Conservation (phyloP, 1,140 invertebrate genomes). For the Pararge aegeria region DNA sequence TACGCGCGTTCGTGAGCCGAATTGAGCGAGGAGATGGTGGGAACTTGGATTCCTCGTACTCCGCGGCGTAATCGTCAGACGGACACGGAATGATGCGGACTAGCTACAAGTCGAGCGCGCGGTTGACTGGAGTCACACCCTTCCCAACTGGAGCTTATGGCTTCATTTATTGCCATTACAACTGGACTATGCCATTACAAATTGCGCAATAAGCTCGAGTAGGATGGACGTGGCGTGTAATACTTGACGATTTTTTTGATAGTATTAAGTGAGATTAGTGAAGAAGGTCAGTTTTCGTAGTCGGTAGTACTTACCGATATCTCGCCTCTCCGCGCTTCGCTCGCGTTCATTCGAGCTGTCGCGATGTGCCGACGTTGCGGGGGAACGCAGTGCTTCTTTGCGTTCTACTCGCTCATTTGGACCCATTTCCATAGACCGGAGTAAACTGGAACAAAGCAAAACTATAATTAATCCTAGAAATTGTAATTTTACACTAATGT, state of each 20-base stretch:
- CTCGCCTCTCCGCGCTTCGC: constrained; percentile 67
- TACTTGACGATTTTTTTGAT: constrained; percentile 8
- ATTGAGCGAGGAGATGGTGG: constrained; percentile 45
- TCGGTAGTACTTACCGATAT: constrained; percentile 70
- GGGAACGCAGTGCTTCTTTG: constrained; percentile 63
- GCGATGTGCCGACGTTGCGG: constrained; percentile 78
- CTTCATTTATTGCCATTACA: constrained; percentile 7
- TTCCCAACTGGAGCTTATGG: constrained; percentile 31
- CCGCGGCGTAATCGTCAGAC: constrained; percentile 47
- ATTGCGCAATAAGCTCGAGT: constrained; percentile 28
- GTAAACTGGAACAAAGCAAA: constrained; percentile 81
- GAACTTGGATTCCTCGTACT: constrained; percentile 56
- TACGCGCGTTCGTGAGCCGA: constrained; percentile 62
- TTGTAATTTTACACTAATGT: neutral
- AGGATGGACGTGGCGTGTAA: constrained; percentile 13
- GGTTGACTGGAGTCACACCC: constrained; percentile 24
- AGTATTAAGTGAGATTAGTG: constrained; percentile 1
- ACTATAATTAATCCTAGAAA: neutral
- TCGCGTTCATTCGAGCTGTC: constrained; percentile 66
- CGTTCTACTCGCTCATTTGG: constrained; percentile 78
- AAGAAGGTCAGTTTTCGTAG: neutral
- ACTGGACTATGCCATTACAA: constrained; percentile 15
- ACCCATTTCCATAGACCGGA: constrained; percentile 88
- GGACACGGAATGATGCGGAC: constrained; percentile 45
- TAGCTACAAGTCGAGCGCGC: constrained; percentile 45